Evolutionary conservation across 2,113 vertebrate species (phyloP).

Genomic region (Vanacampus margaritifer): DNA sequence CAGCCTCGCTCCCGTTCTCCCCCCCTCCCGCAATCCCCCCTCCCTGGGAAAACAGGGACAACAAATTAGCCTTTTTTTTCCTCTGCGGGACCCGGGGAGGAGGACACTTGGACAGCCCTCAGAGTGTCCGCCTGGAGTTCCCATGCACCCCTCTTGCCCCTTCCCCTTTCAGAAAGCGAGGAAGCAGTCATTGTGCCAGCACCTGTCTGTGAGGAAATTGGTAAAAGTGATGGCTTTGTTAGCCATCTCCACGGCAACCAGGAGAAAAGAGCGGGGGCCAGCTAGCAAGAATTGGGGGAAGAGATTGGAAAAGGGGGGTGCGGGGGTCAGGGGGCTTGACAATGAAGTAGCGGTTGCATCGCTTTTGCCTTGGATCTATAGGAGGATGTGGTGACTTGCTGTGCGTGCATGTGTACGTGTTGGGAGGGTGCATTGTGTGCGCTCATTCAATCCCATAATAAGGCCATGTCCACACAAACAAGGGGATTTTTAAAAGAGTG

Average conservation of each 20-base stretch:
- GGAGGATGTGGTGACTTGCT: constrained; percentile 51
- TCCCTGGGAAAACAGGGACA: constrained; percentile 84
- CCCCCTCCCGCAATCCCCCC: constrained; percentile 72
- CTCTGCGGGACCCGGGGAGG: constrained; percentile 72
- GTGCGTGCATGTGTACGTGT: constrained; percentile 24
- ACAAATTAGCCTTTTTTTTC: constrained; percentile 84
- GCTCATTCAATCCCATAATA: not conserved
- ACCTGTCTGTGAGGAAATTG: constrained; percentile 85
- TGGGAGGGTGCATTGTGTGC: constrained; percentile 8
- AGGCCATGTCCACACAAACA: constrained; percentile 7
- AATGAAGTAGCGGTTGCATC: constrained; percentile 59
- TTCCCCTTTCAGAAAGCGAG: constrained; percentile 75
- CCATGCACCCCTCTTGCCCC: constrained; percentile 82
- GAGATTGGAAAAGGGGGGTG: constrained; percentile 32
- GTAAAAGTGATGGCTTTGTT: constrained; percentile 85
- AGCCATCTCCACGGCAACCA: constrained; percentile 71
- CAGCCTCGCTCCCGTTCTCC: constrained; percentile 24
- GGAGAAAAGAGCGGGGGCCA: constrained; percentile 69
- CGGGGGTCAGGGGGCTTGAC: constrained; percentile 47
- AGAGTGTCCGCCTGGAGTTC: constrained; percentile 79
- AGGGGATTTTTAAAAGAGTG: not conserved
- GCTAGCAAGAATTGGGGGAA: constrained; percentile 46
- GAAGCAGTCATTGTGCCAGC: constrained; percentile 82
- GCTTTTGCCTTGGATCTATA: constrained; percentile 48
- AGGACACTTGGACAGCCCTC: constrained; percentile 80